A percentile compares a stretch with the other conserved stretches of the same genome.
Evolutionary conservation across 2,797 vertebrate species (phyloP).

Genomic region (Taenioides sp.): DNA sequence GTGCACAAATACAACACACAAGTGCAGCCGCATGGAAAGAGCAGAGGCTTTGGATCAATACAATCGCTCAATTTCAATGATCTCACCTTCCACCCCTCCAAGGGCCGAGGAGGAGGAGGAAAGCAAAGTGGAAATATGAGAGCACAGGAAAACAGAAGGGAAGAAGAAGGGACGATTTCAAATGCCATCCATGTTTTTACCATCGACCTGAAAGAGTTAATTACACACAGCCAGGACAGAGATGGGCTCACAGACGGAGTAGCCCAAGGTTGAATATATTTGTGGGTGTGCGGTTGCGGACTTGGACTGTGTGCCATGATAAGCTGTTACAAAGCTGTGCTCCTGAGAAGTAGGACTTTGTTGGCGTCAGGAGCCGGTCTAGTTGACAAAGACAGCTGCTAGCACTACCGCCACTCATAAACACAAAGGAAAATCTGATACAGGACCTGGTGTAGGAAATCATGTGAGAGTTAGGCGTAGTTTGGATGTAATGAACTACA

Average conservation of each 20-base stretch:
- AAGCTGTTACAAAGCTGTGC: slow-evolving; percentile 36
- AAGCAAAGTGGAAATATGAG: slow-evolving; percentile 8
- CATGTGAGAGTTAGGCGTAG: slow-evolving; percentile 44
- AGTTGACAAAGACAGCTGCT: slow-evolving; percentile 62
- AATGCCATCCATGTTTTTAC: slow-evolving; percentile 48
- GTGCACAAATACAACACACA: background rate
- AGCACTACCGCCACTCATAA: slow-evolving; percentile 40
- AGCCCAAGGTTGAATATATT: slow-evolving; percentile 3
- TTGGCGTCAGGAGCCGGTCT: slow-evolving; percentile 41
- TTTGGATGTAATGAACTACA: slow-evolving; percentile 38
- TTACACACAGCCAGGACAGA: slow-evolving; percentile 7
- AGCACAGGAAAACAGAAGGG: slow-evolving; percentile 48
- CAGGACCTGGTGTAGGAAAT: slow-evolving; percentile 36
- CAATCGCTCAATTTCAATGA: slow-evolving; percentile 54
- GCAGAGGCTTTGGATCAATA: slow-evolving; percentile 59
- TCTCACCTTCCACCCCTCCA: slow-evolving; percentile 57
- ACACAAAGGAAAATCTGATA: slow-evolving; percentile 41
- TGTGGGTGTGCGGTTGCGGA: slow-evolving; percentile 18
- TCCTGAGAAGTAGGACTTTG: slow-evolving; percentile 38
- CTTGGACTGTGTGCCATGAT: slow-evolving; percentile 36
- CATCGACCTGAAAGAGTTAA: slow-evolving; percentile 32
- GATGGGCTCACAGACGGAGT: background rate
- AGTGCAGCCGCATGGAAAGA: background rate
- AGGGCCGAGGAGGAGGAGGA: slow-evolving; percentile 15
- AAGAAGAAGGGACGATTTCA: slow-evolving; percentile 44